Base-by-base conservation (phyloP, 2,113 vertebrate genomes). In the Oplegnathus fasciatus region DNA sequence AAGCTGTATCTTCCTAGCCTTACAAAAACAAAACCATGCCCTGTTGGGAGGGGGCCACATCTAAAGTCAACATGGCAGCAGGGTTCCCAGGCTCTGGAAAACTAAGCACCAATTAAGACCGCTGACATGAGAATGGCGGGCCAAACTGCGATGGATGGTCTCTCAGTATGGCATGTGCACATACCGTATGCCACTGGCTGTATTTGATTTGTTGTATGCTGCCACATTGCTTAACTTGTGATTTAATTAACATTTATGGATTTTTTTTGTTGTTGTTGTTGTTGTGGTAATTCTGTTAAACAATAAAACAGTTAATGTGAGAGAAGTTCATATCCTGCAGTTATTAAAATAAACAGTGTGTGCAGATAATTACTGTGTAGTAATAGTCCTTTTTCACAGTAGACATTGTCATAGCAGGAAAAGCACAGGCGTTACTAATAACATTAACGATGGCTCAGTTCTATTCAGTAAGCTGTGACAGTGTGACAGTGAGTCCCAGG, bases 61-160 rank as follows among this genome's bases (percentile, higher is more conserved):
- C 88, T 90, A 87, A 92, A 93, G 91, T 93, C 91, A 95, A 95
- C 91, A 95, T 69, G 73, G 82, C 86, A 84, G 77, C 84, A 75
- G 82, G 10, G 73, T 93, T 94, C 91, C 93, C 92, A 93, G 91
- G 91, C 89, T 86, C 71, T 74, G 87, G 75, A 86, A n/a, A 91
- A 78, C 67, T 32, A 71, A 86, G 82, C 75, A 74, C 79, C 61
- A 83, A 84, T 91, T 86, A 85, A 55, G 69, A 78, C 62, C 1
- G 46, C 60, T 90, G 88, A 90, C 86, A 86, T 85, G 66, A 82
- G 65, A 60, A 61, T 37, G 54, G 60, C 46, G 69, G 68, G 7
- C 52, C 26, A 46, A 74, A 75, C 83, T 79, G 3, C 30, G 74
- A 4, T 78, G 64, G 44, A 58, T 40, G 20, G 28, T 55, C 44